Conservation (phyloP, 1,140 invertebrate species). For the Aphelinus certus region DNA sequence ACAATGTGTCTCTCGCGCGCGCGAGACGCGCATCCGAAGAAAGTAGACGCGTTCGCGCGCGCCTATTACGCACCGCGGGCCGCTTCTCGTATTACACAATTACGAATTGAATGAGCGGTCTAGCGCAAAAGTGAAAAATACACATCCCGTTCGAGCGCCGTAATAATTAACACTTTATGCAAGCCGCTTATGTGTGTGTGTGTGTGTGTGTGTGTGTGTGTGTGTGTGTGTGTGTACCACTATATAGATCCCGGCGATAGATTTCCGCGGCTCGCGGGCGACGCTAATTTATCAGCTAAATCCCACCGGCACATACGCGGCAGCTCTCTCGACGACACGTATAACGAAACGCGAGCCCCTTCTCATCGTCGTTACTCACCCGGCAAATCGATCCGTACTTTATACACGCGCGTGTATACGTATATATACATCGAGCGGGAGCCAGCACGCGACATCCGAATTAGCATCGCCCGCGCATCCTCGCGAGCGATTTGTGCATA, state of each 20-base stretch:
- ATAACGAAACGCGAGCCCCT: too few relatives aligned
- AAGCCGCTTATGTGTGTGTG: background rate
- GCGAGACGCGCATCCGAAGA: background rate
- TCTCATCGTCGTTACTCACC: too few relatives aligned
- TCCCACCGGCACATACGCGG: too few relatives aligned
- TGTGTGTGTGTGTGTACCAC: background rate
- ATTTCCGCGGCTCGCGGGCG: too few relatives aligned
- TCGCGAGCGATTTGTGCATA: constrained; percentile 5
- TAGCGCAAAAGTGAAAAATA: background rate
- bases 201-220: too few relatives aligned
- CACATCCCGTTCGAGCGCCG: background rate
- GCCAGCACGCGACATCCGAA: background rate
- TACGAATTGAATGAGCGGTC: constrained; percentile 6
- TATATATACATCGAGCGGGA: too few relatives aligned
- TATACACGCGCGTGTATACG: too few relatives aligned
- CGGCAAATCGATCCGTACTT: too few relatives aligned
- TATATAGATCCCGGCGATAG: too few relatives aligned
- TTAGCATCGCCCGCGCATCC: background rate
- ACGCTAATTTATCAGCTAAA: too few relatives aligned
- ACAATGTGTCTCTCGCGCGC: too few relatives aligned
- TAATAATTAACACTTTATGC: constrained; percentile 16
- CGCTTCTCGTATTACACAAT: constrained; percentile 20
- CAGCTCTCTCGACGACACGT: too few relatives aligned
- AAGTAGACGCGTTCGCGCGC: constrained; percentile 15
- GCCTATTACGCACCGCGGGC: constrained; percentile 1